Base-by-base conservation (phyloP, 2,797 vertebrate genomes). In the Triplophysa bombifrons region DNA sequence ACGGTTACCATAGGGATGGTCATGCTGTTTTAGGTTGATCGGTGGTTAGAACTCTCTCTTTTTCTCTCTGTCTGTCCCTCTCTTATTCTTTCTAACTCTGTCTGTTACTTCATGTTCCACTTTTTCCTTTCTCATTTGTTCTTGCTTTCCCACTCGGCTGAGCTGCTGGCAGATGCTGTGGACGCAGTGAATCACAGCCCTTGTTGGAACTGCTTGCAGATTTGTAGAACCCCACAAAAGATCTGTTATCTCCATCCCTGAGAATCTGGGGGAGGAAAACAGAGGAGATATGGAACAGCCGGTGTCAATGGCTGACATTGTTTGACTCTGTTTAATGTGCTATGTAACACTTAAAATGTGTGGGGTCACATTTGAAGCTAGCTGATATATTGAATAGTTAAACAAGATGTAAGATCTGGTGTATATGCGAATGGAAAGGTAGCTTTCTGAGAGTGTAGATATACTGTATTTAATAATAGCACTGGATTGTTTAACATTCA, bases 151-250 rank as follows among this genome's bases (percentile, higher is more conserved):
- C 27, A 20, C 25, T 48, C 12, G 56, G 56, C 76, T 55, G 75
- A 84, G 80, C 78, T 82, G 77, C 55, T 80, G 77, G 79, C 67
- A 60, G 27, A 61, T 61, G 53, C 74, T 63, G 38, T 76, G 83
- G 81, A 82, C 16, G 10, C 58, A 80, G 27, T 88, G 84, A 87
- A 82, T 85, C 81, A 84, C 38, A 14, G 70, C 53, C 38, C 30
- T 80, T 76, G 67, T 74, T 77, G 73, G 69, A 74, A 53, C 60
- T 46, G 63, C 74, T 75, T 17, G 6, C 50, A 6, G 51, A 34
- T 65, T 51, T 68, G 71, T 20, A 34, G 67, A 13, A 61, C 30
- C 58, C 41, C 76, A 80, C 76, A 76, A 77, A 80, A 82, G 80
- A 66, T 72, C 73, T 80, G 73, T 82, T 77, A 50, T 67, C 66